Conservation (phyloP, 2,888 invertebrate species). For the Amblyjoppa fuscipennis region DNA sequence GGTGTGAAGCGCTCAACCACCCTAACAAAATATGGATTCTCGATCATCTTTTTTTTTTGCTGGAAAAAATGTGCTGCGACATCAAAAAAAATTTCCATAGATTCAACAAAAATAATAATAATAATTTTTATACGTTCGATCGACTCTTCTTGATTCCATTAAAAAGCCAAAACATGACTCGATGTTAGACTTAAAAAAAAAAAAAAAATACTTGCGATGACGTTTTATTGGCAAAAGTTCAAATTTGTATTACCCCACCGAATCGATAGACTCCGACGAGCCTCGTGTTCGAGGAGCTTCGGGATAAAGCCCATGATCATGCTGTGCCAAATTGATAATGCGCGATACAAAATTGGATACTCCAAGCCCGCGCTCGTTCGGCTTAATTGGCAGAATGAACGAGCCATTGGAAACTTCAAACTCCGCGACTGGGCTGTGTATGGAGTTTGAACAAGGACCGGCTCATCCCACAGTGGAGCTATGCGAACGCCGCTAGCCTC, state of each 20-base stretch:
- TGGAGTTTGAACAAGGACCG: not conserved
- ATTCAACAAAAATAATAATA: too few relatives aligned
- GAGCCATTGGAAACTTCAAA: constrained; percentile 38
- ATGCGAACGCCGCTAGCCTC: not conserved
- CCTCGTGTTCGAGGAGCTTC: not conserved
- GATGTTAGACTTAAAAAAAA: not conserved
- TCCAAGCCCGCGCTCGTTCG: constrained; percentile 29
- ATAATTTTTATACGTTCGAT: too few relatives aligned
- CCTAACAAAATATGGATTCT: too few relatives aligned
- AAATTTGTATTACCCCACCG: not conserved
- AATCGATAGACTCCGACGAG: not conserved
- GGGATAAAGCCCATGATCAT: constrained; percentile 2
- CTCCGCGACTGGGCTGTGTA: not conserved
- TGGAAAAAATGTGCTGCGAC: too few relatives aligned
- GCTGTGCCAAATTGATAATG: constrained; percentile 8
- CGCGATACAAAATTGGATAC: constrained; percentile 45
- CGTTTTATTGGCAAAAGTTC: not conserved
- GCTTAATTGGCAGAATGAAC: constrained; percentile 56
- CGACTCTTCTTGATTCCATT: too few relatives aligned
- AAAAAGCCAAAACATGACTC: too few relatives aligned
- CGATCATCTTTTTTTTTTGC: too few relatives aligned
- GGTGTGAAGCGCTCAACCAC: too few relatives aligned
- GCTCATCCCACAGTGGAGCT: not conserved
- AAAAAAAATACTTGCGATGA: not conserved
- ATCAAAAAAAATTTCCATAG: too few relatives aligned